phyloP scores from a whole-genome alignment of 2,113 vertebrate species.

The Gymnocephalus cernua region DNA sequence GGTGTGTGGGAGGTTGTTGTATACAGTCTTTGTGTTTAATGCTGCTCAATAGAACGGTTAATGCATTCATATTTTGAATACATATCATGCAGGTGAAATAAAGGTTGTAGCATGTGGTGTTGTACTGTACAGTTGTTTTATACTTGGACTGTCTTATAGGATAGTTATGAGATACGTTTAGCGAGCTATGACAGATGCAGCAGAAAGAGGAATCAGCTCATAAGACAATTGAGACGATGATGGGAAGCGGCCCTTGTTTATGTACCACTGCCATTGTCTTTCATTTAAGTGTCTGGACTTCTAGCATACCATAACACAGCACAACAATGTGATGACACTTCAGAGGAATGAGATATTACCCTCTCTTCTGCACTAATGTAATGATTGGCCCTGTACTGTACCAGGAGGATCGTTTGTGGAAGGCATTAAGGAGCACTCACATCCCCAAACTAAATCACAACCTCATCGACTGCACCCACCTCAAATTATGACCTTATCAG shows the following conservation, averaged over 20 bases:
- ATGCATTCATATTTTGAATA: not conserved
- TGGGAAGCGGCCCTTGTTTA: not conserved
- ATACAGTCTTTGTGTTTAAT: not conserved
- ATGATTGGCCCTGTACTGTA: conserved; percentile 7
- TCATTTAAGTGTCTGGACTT: not conserved
- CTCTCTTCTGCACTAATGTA: not conserved
- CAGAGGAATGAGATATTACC: conserved; percentile 29
- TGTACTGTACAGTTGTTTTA: not conserved
- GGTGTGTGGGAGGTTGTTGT: conserved; percentile 6
- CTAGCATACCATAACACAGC: not conserved
- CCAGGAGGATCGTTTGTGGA: conserved; percentile 45
- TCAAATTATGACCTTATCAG: conserved; percentile 59
- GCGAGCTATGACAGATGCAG: not conserved
- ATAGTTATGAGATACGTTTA: not conserved
- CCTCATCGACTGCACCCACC: conserved; percentile 44
- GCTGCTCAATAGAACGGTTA: not conserved
- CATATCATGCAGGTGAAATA: not conserved
- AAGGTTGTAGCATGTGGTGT: not conserved
- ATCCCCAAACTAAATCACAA: conserved; percentile 56
- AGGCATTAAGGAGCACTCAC: conserved; percentile 32
- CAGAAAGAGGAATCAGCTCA: not conserved
- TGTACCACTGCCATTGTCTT: not conserved
- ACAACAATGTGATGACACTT: conserved; percentile 27
- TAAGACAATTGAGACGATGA: not conserved
- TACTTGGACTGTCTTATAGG: not conserved